Conservation (phyloP, 2,888 invertebrate genomes). For the Dinocampus coccinellae region DNA sequence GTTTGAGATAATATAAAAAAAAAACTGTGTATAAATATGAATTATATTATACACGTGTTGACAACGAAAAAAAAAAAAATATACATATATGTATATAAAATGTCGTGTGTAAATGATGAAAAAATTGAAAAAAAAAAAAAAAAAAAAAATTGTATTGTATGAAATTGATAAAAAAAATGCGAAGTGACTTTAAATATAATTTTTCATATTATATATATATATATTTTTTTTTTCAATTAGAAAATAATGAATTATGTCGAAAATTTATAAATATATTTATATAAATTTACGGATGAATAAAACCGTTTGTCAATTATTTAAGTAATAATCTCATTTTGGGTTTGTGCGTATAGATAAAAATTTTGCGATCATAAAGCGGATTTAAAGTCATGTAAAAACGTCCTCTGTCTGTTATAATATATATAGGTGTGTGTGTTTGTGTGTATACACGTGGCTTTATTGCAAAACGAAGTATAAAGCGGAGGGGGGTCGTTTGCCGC, state of each 20-base stretch:
- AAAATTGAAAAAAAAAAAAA: no score
- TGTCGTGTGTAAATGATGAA: no score
- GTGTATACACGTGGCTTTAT: conserved; percentile 27
- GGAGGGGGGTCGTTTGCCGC: conserved; percentile 15
- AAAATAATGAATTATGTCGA: neutral
- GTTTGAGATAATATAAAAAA: neutral
- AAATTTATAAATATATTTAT: neutral
- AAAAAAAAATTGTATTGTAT: no score
- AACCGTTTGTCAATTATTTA: conserved; percentile 17
- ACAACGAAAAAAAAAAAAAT: no score
- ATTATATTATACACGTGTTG: no score
- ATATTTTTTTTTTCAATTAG: neutral
- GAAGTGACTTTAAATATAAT: no score
- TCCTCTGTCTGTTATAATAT: conserved; percentile 18
- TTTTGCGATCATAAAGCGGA: conserved; percentile 5
- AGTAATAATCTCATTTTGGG: conserved; percentile 1
- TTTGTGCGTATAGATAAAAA: conserved; percentile 11
- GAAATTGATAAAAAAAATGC: no score
- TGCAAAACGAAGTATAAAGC: conserved; percentile 21
- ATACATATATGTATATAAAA: no score
- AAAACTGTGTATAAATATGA: neutral
- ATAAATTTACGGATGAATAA: neutral
- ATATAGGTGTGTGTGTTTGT: conserved; percentile 2
- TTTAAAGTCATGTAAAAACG: conserved; percentile 26
- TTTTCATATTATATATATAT: no score